Evolutionary conservation across 2,113 vertebrate species (phyloP).

Genomic region (Calcarius ornatus): DNA sequence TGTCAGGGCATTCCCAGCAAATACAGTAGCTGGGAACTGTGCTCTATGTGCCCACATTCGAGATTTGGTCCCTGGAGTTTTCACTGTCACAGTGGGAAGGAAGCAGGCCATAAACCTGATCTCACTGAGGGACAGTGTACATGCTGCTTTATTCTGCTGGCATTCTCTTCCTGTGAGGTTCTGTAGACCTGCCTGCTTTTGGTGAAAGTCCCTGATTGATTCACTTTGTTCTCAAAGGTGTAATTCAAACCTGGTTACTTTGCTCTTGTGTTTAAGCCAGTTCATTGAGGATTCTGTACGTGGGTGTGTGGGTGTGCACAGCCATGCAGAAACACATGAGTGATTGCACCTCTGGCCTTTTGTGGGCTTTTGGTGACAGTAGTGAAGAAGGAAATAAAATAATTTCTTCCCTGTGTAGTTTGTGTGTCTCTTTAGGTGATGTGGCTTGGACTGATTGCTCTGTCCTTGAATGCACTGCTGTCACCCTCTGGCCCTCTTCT

Average conservation of each 20-base stretch:
- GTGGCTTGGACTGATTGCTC: not conserved
- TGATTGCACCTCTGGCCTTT: not conserved
- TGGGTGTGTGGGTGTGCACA: not conserved
- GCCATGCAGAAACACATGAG: accelerated
- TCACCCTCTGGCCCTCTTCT: not conserved
- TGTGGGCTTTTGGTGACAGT: not conserved
- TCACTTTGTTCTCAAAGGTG: not conserved
- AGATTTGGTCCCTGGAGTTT: not conserved
- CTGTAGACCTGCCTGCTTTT: not conserved
- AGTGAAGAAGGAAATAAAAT: not conserved
- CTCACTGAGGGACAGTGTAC: not conserved
- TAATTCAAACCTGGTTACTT: not conserved
- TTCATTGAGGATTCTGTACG: not conserved
- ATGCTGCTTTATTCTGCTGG: accelerated
- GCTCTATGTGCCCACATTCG: not conserved
- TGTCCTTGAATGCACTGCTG: not conserved
- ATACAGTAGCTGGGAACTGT: not conserved
- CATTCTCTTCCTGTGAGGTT: not conserved
- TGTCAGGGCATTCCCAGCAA: no score
- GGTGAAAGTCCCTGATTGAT: not conserved
- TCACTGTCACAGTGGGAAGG: not conserved
- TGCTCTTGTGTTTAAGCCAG: not conserved
- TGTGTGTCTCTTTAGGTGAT: not conserved
- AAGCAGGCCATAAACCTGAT: not conserved
- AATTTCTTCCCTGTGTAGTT: accelerated